phyloP scores from a whole-genome alignment of 92 coral and sea anemone genomes.

The Plumapathes pennacea region DNA sequence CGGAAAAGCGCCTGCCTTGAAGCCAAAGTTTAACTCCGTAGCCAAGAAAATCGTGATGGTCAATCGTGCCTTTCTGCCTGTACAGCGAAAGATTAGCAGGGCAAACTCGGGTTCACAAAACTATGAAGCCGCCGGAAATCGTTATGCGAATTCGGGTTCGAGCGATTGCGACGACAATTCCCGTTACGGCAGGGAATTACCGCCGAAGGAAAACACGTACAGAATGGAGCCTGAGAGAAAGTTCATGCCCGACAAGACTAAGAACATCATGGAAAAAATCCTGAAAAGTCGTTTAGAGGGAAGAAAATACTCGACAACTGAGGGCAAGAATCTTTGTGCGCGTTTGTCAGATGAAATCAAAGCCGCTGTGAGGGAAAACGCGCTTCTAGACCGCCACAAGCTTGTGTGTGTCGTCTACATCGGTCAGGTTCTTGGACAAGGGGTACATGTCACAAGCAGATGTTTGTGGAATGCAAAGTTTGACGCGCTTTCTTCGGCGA shows the following conservation, averaged over 20 bases:
- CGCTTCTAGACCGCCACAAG: slow-evolving; percentile 42
- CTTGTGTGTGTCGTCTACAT: slow-evolving; percentile 62
- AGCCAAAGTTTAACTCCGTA: slow-evolving; percentile 8
- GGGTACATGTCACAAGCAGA: slow-evolving; percentile 35
- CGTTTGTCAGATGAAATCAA: slow-evolving; percentile 58
- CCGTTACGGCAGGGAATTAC: neutral
- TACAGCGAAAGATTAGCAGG: neutral
- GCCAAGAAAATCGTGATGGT: slow-evolving; percentile 5
- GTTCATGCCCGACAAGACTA: slow-evolving; percentile 32
- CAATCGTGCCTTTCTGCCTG: slow-evolving; percentile 3
- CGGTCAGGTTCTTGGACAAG: slow-evolving; percentile 53
- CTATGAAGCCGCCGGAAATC: no score
- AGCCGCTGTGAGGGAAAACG: slow-evolving; percentile 23
- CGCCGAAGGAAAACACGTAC: slow-evolving; percentile 51
- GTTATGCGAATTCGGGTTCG: neutral
- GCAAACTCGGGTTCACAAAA: slow-evolving; percentile 1
- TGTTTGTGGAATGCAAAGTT: slow-evolving; percentile 65
- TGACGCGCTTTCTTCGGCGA: slow-evolving; percentile 57
- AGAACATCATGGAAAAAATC: slow-evolving; percentile 24
- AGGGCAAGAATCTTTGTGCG: slow-evolving; percentile 30
- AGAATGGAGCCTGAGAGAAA: slow-evolving; percentile 47
- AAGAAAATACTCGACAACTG: slow-evolving; percentile 17
- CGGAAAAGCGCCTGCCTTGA: neutral
- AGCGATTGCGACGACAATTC: neutral
- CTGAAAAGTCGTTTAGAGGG: slow-evolving; percentile 29